Evolutionary conservation across 2,113 vertebrate species (phyloP), one percentile per base, ranked within the genome.

Genomic region (Melanerpes formicivorus): DNA sequence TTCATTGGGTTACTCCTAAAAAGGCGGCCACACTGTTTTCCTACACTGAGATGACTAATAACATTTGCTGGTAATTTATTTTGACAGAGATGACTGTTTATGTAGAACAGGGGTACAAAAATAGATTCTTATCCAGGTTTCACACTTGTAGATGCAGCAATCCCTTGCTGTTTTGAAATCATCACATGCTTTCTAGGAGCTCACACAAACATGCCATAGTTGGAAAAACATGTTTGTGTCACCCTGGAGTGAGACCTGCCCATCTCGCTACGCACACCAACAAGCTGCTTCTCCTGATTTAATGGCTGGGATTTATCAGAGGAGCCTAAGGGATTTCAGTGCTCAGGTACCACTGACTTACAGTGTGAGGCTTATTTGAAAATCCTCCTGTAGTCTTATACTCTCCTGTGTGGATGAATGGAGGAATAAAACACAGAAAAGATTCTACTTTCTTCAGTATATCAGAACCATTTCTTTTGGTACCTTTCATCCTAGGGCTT

Each of bases 141-240:
- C 81, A 70, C 52, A 80, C 75, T 87, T 84, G 34, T 17, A 89
- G 88, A 94, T 95, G 84, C 52, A 95, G 88, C 84, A 93, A 94
- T 74, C 71, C 48, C 65, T 16, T 29, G 83, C 75, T 90, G 80
- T 95, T 91, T 95, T 63, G 72, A 95, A 94, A 95, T 70, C 78
- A 84, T 90, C 92, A 95, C 93, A 84, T 91, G 93, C 90, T 93
- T 91, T 95, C 86, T 89, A 12, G 72, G 85, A 90, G 80, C 60
- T 90, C 95, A 86, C 46, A 91, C 44, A 95, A 95, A 95, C 93
- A 95, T 5, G 62, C 77, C 62, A 60, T 65, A 42, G 30, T 90
- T 86, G 77, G 80, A 91, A 94, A 96, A 92, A 90, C 88, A 93
- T 92, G 90, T 91, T 94, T 96, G 54, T 91, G 87, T 94, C 87